phyloP scores from a whole-genome alignment of 2,797 vertebrate species.

The Enteromius afrohamiltoni region DNA sequence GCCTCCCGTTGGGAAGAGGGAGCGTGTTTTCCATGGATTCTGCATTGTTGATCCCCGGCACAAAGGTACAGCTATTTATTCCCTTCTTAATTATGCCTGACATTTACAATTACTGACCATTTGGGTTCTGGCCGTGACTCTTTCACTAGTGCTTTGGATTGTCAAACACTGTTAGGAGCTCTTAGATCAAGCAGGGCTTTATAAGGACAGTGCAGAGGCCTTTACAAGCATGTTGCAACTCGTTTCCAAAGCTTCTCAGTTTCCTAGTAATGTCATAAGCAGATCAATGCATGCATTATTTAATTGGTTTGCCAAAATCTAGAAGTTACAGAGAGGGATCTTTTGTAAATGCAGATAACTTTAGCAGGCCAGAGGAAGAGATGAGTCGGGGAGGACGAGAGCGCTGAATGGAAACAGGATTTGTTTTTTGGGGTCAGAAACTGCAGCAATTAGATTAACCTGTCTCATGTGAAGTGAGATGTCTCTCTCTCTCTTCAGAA shows the following conservation, averaged over 20 bases:
- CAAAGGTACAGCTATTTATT: constrained; percentile 77
- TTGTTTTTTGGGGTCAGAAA: constrained; percentile 18
- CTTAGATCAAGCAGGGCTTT: constrained; percentile 72
- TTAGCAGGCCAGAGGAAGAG: constrained; percentile 3
- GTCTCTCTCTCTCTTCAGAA: constrained; percentile 38
- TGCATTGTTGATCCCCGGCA: constrained; percentile 63
- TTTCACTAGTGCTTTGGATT: constrained; percentile 80
- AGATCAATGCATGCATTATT: constrained; percentile 25
- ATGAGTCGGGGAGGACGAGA: not conserved
- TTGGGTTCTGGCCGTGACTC: constrained; percentile 77
- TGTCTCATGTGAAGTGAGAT: constrained; percentile 51
- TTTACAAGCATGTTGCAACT: constrained; percentile 60
- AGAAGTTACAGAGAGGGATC: not conserved
- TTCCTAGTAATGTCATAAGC: constrained; percentile 68
- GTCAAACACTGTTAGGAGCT: constrained; percentile 80
- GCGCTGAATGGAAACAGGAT: not conserved
- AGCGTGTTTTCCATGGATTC: constrained; percentile 50
- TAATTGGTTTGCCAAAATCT: constrained; percentile 26
- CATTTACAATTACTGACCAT: constrained; percentile 82
- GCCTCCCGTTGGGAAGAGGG: constrained; percentile 55
- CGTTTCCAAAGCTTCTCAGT: constrained; percentile 64
- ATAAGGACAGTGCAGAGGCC: constrained; percentile 67
- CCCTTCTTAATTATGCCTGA: constrained; percentile 80
- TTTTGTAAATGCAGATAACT: constrained; percentile 2
- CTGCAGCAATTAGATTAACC: constrained; percentile 36